Base-by-base conservation (phyloP, 2,888 invertebrate species). In the Eristalinus aeneus region DNA sequence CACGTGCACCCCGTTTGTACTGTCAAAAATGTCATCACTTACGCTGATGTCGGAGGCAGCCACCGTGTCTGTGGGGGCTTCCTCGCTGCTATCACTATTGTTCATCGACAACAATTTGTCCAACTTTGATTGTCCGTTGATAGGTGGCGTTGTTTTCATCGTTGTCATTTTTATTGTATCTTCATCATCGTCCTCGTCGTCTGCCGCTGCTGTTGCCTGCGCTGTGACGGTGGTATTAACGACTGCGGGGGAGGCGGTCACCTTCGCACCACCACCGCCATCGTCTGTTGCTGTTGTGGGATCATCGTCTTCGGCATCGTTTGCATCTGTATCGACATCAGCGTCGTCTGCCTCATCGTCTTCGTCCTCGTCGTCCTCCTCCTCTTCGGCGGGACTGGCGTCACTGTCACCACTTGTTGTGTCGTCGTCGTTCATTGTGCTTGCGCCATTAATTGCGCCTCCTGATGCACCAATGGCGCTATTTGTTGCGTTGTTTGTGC, bases 61-160 rank as follows among this genome's bases (percentile, higher is more conserved):
- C 56, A 91, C 78, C 0, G 91, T 91, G 67, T 92, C 91, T 74
- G 91, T 91, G 68, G 92, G 92, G 71, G 90, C 90, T 69, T 91
- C 91, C 56, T 92, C 91, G 71, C 90, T 91, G n/a, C 88, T 88
- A 27, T 86, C 87, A 65, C 91, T 91, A 72, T 92, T 92, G 74
- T 92, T 92, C 91, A 92, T 92, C 5, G 92, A 91, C 4, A 92
- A 85, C 75, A 92, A 78, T 83, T 92, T 92, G 87, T 92, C 92
- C 10, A 92, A 88, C 90, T 92, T 92, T 12, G 92, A 92, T 88
- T 92, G 92, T 0, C 90, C 91, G 32, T 89, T 88, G 6, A 89
- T 88, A 36, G 81, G 82, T 56, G 74, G 78, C 16, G 84, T 68
- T 39, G 67, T 61, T 61, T 88, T 88, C 16, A 71, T 68, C 34